Conservation (phyloP, 2,797 vertebrate genomes). For the Chromis chromis region DNA sequence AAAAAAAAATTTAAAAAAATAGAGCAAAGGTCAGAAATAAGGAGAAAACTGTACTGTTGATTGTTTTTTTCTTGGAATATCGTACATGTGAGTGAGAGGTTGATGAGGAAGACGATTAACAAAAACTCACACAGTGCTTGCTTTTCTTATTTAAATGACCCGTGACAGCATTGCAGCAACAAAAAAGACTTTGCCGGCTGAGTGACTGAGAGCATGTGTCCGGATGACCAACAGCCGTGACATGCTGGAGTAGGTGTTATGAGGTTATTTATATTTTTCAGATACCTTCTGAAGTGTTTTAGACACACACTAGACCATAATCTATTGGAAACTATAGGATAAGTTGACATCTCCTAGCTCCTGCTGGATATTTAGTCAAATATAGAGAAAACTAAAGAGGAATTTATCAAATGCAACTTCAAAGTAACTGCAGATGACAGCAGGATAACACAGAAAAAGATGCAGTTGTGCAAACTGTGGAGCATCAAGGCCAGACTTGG, state of each 20-base stretch:
- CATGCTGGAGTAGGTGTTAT: constrained; percentile 35
- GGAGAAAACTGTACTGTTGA: neutral
- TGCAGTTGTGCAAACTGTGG: too few relatives aligned
- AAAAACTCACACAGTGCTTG: neutral
- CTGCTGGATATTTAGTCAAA: neutral
- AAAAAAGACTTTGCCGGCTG: constrained; percentile 41
- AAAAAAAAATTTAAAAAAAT: too few relatives aligned
- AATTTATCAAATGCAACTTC: constrained; percentile 8
- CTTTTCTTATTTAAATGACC: constrained; percentile 12
- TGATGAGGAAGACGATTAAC: neutral
- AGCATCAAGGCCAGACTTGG: too few relatives aligned
- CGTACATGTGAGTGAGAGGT: constrained; percentile 10
- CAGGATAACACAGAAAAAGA: neutral
- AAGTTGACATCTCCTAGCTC: neutral
- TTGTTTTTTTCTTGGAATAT: neutral
- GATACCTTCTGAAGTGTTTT: constrained; percentile 37
- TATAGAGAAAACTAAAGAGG: constrained; percentile 7
- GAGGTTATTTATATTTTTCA: constrained; percentile 58
- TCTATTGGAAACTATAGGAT: neutral
- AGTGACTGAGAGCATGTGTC: constrained; percentile 18
- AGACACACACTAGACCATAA: constrained; percentile 26
- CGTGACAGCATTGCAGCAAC: constrained; percentile 27
- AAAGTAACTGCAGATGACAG: constrained; percentile 5
- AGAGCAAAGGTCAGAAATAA: constrained; percentile 34
- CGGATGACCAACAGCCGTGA: constrained; percentile 41